A percentile compares a stretch with the other conserved stretches of the same genome.
Evolutionary conservation across 2,797 vertebrate genomes (phyloP).

Genomic region (Syndactyla subalaris): DNA sequence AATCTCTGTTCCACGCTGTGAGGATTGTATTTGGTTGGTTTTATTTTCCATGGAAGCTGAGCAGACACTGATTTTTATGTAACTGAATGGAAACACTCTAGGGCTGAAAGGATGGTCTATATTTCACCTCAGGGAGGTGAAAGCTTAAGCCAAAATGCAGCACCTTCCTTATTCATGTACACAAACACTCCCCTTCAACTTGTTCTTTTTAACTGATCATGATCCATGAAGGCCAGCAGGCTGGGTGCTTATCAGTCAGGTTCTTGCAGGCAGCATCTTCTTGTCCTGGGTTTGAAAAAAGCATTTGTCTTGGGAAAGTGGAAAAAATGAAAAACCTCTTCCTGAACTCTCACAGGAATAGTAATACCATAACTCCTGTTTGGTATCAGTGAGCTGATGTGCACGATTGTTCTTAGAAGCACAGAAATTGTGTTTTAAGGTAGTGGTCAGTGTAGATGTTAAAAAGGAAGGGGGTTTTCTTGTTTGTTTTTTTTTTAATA

Average conservation of each 20-base stretch:
- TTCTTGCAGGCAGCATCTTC: neutral
- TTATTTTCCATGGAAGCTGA: constrained; percentile 31
- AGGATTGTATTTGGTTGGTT: constrained; percentile 19
- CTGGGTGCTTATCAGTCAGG: neutral
- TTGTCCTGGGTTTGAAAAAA: neutral
- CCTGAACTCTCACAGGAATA: neutral
- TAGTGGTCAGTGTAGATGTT: neutral
- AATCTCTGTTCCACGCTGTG: neutral
- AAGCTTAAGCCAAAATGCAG: neutral
- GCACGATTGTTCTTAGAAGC: neutral
- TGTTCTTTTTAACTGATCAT: neutral
- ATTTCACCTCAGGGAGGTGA: neutral
- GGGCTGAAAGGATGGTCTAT: neutral
- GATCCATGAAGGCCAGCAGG: neutral
- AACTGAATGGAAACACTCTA: neutral
- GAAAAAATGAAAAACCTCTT: neutral
- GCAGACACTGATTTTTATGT: neutral
- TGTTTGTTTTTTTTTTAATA: neutral
- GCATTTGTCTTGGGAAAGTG: neutral
- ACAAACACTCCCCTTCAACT: neutral
- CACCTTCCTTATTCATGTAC: accelerated
- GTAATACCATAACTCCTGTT: neutral
- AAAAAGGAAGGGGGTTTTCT: accelerated
- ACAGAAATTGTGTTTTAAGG: neutral
- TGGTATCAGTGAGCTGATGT: neutral